phyloP scores from a whole-genome alignment of 2,888 invertebrate genomes.

The Epirrhoe alternata region DNA sequence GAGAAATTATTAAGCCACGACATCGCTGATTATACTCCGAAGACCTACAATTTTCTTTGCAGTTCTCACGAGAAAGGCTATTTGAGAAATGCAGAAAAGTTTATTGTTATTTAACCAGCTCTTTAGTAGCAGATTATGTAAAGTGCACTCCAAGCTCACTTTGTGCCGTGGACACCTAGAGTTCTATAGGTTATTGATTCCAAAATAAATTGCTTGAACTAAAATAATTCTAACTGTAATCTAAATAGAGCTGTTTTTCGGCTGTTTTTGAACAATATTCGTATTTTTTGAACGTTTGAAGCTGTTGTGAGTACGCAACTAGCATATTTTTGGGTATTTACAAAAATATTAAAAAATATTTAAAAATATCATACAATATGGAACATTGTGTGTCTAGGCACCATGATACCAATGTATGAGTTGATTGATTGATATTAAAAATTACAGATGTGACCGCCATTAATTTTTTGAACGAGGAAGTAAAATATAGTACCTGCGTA shows the following conservation, averaged over 20 bases:
- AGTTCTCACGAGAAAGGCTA: conserved; percentile 24
- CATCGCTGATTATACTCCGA: conserved; percentile 21
- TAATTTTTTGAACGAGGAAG: conserved; percentile 32
- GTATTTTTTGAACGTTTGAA: no score
- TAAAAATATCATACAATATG: no score
- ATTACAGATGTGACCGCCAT: conserved; percentile 38
- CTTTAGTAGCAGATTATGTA: conserved; percentile 9
- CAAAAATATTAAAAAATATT: no score
- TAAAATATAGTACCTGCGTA: conserved; percentile 38
- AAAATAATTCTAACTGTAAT: no score
- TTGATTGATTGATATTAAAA: conserved; percentile 49
- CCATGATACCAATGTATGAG: conserved; percentile 21
- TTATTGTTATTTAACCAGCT: conserved; percentile 39
- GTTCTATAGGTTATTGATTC: not conserved
- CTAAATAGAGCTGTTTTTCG: no score
- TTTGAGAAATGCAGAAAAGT: conserved; percentile 13
- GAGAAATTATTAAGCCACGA: conserved; percentile 25
- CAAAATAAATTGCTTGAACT: no score
- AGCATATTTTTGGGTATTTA: no score
- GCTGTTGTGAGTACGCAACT: no score
- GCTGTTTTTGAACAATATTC: no score
- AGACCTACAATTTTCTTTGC: conserved; percentile 23
- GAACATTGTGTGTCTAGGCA: not conserved
- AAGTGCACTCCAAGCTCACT: conserved; percentile 25
- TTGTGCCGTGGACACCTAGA: conserved; percentile 17